phyloP scores from a whole-genome alignment of 2,888 invertebrate genomes.

The Maniola hyperantus region DNA sequence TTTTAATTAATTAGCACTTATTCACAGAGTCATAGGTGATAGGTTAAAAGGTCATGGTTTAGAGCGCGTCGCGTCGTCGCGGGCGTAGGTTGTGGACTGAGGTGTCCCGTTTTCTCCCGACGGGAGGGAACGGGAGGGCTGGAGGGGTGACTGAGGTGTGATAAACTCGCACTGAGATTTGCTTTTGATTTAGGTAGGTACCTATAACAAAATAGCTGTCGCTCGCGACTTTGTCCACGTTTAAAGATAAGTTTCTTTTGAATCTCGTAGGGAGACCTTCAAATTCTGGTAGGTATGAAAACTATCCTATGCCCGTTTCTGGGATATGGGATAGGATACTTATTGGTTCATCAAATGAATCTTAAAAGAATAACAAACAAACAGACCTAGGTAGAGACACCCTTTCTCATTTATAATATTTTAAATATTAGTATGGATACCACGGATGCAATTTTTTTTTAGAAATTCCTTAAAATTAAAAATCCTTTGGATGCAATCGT shows the following conservation, averaged over 20 bases:
- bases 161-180: constrained; percentile 32
- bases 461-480: no score
- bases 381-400: no score
- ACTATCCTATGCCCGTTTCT: no score
- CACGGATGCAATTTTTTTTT: no score
- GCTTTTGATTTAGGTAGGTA: constrained; percentile 17
- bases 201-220: not conserved
- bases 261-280: not conserved
- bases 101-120: constrained; percentile 52
- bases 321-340: no score
- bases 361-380: no score
- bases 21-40: constrained; percentile 21
- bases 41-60: constrained; percentile 31
- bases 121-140: constrained; percentile 62
- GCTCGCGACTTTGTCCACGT: not conserved
- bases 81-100: constrained; percentile 62
- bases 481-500: no score
- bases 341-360: no score
- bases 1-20: constrained; percentile 9
- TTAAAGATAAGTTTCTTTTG: not conserved
- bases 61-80: constrained; percentile 53
- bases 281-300: not conserved
- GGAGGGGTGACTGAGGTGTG: constrained; percentile 46
- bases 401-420: no score
- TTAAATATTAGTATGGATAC: no score